A percentile compares a stretch with the other conserved stretches of the same genome.
Conservation (phyloP, 2,797 vertebrate species). For the Notoglanidium macrostoma region DNA sequence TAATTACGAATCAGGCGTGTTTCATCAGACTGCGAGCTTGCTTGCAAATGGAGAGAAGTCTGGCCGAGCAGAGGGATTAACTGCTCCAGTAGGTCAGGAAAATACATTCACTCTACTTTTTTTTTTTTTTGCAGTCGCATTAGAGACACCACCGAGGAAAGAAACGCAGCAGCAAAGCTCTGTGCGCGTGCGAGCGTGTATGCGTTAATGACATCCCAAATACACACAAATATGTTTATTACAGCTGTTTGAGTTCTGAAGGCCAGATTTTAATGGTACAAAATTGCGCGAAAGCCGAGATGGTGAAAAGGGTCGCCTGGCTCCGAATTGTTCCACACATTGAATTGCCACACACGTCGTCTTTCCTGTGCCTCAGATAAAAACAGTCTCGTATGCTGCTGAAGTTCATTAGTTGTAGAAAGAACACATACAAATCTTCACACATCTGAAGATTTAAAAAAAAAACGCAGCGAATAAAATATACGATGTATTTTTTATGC, state of each 20-base stretch:
- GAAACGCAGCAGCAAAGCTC: background rate
- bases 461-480: background rate
- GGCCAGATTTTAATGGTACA: conserved; percentile 32
- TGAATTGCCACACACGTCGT: background rate
- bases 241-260: conserved; percentile 21
- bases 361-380: background rate
- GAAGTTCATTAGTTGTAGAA: background rate
- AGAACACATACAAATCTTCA: background rate
- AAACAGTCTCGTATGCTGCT: background rate
- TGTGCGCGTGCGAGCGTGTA: background rate
- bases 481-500: background rate
- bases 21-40: conserved; percentile 22
- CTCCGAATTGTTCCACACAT: background rate
- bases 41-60: conserved; percentile 32
- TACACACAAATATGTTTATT: conserved; percentile 23
- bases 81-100: conserved; percentile 42
- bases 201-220: background rate
- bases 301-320: background rate
- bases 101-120: conserved; percentile 42
- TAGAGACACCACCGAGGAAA: conserved; percentile 4
- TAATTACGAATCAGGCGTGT: conserved; percentile 40
- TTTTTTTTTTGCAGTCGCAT: conserved; percentile 18
- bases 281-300: background rate
- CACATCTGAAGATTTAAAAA: background rate
- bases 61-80: conserved; percentile 32